Conservation (phyloP, 2,113 vertebrate species). For the Eonycteris spelaea region DNA sequence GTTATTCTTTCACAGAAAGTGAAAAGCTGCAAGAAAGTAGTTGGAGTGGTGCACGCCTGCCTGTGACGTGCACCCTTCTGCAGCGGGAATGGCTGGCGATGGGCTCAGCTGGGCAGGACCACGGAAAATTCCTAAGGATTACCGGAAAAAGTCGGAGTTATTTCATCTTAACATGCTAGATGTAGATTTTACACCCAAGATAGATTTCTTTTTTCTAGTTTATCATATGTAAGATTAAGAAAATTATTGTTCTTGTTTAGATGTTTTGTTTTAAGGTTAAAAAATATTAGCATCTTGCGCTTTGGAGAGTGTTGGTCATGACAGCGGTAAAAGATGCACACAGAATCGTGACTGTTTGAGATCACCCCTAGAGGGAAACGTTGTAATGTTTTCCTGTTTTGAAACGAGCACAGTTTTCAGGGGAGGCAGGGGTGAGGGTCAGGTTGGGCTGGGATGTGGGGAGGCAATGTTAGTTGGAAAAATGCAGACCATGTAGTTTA, state of each 20-base stretch:
- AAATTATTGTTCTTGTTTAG: not conserved
- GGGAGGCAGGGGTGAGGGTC: not conserved
- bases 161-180: not conserved
- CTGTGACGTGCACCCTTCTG: not conserved
- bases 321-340: not conserved
- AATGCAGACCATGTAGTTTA: not conserved
- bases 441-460: not conserved
- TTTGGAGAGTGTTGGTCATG: not conserved
- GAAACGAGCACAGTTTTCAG: not conserved
- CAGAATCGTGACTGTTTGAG: not conserved
- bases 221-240: constrained; percentile 10
- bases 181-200: not conserved
- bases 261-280: not conserved
- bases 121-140: not conserved
- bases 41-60: not conserved
- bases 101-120: not conserved
- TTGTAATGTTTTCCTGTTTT: not conserved
- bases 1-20: constrained; percentile 31
- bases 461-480: not conserved
- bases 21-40: not conserved
- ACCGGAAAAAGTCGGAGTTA: not conserved
- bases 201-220: not conserved
- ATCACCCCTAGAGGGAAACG: not conserved
- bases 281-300: not conserved
- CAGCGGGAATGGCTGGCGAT: not conserved